Percentiles rank a stretch among this genome's conserved stretches.
phyloP scores from a whole-genome alignment of 2,113 vertebrate genomes.

The Gymnorhina tibicen region DNA sequence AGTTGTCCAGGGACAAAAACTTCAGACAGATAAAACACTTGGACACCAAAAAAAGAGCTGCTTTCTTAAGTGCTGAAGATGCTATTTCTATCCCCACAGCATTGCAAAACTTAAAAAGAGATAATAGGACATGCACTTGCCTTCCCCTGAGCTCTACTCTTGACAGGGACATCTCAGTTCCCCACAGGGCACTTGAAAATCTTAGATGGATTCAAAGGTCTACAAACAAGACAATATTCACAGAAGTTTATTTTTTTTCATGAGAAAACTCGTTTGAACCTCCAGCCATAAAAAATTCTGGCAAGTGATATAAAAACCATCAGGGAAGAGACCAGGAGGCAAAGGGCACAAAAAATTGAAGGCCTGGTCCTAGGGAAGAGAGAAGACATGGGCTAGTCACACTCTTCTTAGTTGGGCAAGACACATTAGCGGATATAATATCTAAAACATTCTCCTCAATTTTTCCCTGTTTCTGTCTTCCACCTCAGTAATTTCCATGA shows the following conservation, averaged over 20 bases:
- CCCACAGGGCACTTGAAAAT: accelerated
- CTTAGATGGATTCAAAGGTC: neutral
- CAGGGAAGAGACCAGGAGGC: neutral
- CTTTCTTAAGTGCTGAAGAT: neutral
- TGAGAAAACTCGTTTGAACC: neutral
- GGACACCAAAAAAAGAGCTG: neutral
- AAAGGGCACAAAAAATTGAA: neutral
- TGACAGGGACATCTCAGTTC: neutral
- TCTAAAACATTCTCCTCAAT: neutral
- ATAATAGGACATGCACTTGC: neutral
- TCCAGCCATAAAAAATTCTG: neutral
- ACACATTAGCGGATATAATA: accelerated
- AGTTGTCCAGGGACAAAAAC: neutral
- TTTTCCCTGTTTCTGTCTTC: neutral
- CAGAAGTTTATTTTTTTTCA: neutral
- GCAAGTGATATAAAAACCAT: neutral
- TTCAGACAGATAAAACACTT: neutral
- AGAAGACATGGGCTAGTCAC: neutral
- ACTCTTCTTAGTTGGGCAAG: neutral
- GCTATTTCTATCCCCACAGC: neutral
- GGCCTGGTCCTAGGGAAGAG: neutral
- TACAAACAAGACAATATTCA: neutral
- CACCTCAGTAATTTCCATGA: neutral
- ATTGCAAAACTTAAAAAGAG: neutral
- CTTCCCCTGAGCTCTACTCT: neutral